phyloP scores from a whole-genome alignment of 23 tunicate species.

The Trididemnum nubilum region DNA sequence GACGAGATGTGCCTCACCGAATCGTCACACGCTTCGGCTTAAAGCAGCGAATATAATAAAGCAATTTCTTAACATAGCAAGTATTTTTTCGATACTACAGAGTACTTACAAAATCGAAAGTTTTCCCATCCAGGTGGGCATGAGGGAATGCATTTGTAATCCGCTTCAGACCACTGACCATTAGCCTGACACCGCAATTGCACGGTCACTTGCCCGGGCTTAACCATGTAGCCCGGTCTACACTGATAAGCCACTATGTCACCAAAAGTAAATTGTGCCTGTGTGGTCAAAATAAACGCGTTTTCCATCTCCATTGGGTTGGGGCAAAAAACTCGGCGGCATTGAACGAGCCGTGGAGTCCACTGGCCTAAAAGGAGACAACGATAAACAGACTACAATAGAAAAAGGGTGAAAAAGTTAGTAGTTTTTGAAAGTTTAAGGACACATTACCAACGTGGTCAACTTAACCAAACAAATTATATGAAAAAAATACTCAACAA shows the following conservation, averaged over 20 bases:
- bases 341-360: conserved; percentile 48
- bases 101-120: conserved; percentile 39
- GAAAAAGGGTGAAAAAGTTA: too few relatives aligned
- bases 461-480: too few relatives aligned
- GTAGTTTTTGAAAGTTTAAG: too few relatives aligned
- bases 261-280: conserved; percentile 34
- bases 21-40: too few relatives aligned
- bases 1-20: too few relatives aligned
- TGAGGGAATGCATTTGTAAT: conserved; percentile 54
- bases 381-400: too few relatives aligned
- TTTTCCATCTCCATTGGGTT: conserved; percentile 35
- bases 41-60: too few relatives aligned
- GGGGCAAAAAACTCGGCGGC: conserved; percentile 61
- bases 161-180: conserved; percentile 65
- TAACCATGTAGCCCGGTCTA: conserved; percentile 48
- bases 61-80: too few relatives aligned
- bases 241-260: conserved; percentile 59
- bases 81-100: not conserved
- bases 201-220: conserved; percentile 27
- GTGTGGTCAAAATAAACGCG: conserved; percentile 41
- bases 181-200: conserved; percentile 36
- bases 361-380: conserved; percentile 23
- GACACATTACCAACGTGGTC: too few relatives aligned
- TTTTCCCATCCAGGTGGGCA: conserved; percentile 68
- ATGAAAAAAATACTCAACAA: too few relatives aligned